Percentiles rank a stretch among this genome's conserved stretches.
Evolutionary conservation across 1,140 invertebrate species (phyloP).

Genomic region (Rhopalosiphum padi): DNA sequence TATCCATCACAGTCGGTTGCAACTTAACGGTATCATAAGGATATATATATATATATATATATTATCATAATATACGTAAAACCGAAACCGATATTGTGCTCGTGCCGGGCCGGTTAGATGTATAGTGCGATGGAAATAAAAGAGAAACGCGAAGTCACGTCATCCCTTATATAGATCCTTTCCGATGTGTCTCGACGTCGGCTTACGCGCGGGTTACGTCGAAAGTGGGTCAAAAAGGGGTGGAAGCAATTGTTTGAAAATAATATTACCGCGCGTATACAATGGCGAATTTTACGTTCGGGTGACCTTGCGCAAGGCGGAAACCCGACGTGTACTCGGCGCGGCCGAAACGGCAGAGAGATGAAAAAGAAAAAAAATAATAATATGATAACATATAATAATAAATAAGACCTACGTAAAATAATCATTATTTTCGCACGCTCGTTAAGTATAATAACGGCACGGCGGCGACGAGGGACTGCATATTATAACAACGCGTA

Average conservation of each 20-base stretch:
- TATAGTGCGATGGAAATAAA: neutral
- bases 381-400: neutral
- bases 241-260: neutral
- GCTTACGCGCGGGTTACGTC: neutral
- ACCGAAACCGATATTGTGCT: neutral
- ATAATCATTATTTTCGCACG: neutral
- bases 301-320: neutral
- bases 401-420: neutral
- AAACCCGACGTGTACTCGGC: neutral
- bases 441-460: neutral
- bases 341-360: too few relatives aligned
- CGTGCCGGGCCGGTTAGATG: too few relatives aligned
- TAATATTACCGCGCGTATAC: neutral
- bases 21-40: neutral
- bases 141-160: neutral
- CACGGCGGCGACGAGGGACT: too few relatives aligned
- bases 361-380: neutral
- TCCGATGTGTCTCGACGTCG: neutral
- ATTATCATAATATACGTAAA: neutral
- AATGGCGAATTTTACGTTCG: neutral
- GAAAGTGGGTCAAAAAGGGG: neutral
- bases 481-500: too few relatives aligned
- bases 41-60: too few relatives aligned
- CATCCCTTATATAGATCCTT: neutral
- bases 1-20: neutral